Conservation (phyloP, 2,888 invertebrate genomes). For the Leucoptera coffeella region DNA sequence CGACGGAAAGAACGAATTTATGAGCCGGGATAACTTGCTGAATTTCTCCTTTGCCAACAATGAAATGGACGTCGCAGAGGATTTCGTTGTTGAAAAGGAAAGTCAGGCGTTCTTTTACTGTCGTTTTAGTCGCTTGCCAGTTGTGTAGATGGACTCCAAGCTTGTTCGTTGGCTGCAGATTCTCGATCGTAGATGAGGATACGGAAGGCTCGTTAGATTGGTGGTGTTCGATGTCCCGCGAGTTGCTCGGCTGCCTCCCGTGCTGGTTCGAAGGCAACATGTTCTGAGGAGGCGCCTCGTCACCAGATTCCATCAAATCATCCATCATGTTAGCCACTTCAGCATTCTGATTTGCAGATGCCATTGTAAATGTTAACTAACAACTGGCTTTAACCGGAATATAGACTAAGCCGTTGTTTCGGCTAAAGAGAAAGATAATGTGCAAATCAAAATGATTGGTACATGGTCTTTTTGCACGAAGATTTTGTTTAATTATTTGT, state of each 20-base stretch:
- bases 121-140: constrained; percentile 70
- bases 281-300: constrained; percentile 41
- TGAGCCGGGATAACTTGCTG: constrained; percentile 72
- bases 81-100: constrained; percentile 51
- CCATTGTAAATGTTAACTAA: no score
- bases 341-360: no score
- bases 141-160: constrained; percentile 49
- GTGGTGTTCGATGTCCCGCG: constrained; percentile 25
- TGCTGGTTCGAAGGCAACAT: constrained; percentile 47
- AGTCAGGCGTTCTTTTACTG: constrained; percentile 68
- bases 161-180: constrained; percentile 31
- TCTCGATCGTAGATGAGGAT: constrained; percentile 29
- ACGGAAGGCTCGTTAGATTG: constrained; percentile 20
- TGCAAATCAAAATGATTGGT: no score
- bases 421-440: no score
- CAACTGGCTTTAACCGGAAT: no score
- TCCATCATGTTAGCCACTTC: no score
- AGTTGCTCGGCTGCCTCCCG: constrained; percentile 17
- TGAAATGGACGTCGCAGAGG: constrained; percentile 65
- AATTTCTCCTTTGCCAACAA: constrained; percentile 66
- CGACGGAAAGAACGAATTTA: constrained; percentile 72
- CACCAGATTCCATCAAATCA: constrained; percentile 16
- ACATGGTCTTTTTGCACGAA: no score
- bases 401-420: no score
- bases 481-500: no score